Conservation (phyloP, 2,888 invertebrate genomes). For the Andrena camellia region DNA sequence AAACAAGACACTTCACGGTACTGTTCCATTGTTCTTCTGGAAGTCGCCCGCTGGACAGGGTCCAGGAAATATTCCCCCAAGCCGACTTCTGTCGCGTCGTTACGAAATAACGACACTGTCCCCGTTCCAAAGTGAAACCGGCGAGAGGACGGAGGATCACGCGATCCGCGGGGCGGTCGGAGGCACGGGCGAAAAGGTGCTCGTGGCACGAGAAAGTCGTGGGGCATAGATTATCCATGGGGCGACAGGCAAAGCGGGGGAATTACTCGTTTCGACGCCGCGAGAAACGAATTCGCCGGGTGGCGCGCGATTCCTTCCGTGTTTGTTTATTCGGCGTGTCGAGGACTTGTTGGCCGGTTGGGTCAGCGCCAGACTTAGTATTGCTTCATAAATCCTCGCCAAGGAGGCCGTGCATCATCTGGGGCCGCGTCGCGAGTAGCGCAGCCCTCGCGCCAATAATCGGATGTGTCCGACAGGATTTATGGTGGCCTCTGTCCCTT, state of each 20-base stretch:
- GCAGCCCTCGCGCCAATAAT: conserved; percentile 78
- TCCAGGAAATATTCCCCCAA: no score
- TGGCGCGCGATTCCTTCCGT: conserved; percentile 46
- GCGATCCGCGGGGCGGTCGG: not conserved
- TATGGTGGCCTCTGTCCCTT: conserved; percentile 62
- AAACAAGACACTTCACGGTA: no score
- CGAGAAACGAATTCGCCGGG: conserved; percentile 44
- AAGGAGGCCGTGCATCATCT: conserved; percentile 80
- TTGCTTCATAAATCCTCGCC: conserved; percentile 81
- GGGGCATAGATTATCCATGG: conserved; percentile 52
- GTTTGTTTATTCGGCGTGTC: conserved; percentile 77
- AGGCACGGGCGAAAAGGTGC: not conserved
- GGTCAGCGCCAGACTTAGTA: conserved; percentile 80
- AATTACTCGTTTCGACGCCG: conserved; percentile 63
- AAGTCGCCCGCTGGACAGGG: no score
- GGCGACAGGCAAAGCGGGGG: conserved; percentile 45
- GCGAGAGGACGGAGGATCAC: not conserved
- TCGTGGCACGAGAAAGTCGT: conserved; percentile 5
- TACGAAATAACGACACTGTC: no score
- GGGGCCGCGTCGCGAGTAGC: conserved; percentile 79
- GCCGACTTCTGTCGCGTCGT: no score
- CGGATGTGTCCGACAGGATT: conserved; percentile 77
- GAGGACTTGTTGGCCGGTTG: conserved; percentile 78
- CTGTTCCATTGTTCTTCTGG: no score
- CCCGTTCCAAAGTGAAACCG: no score